A percentile compares a stretch with the other conserved stretches of the same genome.
Evolutionary conservation across 1,140 invertebrate species (phyloP).

Genomic region (Tetramorium alpestre): DNA sequence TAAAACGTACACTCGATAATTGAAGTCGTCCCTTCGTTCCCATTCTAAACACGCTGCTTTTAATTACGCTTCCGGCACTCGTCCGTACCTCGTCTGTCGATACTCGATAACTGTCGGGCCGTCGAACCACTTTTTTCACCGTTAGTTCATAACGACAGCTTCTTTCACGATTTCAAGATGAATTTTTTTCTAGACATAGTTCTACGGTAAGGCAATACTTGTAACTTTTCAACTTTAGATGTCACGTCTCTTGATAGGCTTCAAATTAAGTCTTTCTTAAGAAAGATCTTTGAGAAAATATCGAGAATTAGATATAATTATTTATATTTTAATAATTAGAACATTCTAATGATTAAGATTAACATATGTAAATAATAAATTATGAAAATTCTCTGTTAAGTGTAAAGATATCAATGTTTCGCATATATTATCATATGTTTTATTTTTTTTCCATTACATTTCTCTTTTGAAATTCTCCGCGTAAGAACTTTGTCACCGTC

Average conservation of each 20-base stretch:
- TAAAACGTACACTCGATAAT: conserved; percentile 54
- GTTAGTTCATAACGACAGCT: neutral
- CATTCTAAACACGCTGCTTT: conserved; percentile 49
- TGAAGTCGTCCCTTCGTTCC: conserved; percentile 42
- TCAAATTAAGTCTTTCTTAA: neutral
- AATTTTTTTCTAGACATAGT: neutral
- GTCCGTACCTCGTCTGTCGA: conserved; percentile 24
- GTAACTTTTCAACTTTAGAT: neutral
- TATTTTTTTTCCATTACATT: neutral
- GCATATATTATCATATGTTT: neutral
- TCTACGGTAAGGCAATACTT: neutral
- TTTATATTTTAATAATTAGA: neutral
- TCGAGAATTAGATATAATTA: too few species aligned
- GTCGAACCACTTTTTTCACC: conserved; percentile 48
- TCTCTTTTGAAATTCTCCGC: neutral
- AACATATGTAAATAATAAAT: neutral
- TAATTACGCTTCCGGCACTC: conserved; percentile 51
- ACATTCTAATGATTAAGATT: neutral
- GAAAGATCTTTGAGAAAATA: too few species aligned
- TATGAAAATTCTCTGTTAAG: neutral
- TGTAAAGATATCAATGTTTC: neutral
- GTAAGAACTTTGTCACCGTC: neutral
- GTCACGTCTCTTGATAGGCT: neutral
- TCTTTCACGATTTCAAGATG: neutral
- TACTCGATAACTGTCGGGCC: neutral